Evolutionary conservation across 2,888 invertebrate genomes (phyloP), one percentile per base, ranked within the genome.

Genomic region (Patella pellucida): DNA sequence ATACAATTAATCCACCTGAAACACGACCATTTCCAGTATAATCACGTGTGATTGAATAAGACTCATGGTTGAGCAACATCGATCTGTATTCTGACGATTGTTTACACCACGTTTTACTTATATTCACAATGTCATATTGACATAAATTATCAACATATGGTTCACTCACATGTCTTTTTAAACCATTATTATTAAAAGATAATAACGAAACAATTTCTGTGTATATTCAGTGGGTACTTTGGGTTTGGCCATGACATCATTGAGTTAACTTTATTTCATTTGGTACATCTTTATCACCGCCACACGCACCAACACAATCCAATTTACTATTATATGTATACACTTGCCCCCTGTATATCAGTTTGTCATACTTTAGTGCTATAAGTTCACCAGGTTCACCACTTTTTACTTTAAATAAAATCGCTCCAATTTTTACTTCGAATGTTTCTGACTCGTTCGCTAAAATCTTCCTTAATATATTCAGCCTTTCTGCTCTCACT

Each of bases 21-120:
- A 23, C 12, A 23, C 62, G 3, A 19, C 19, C 62, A 9, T 62
- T 62, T 9, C 62, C 62, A 23, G 19, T 62, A 62, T 62, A 62
- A 3, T 62, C 62, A 23, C 62, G n/a, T 62, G 23, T 23, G 9
- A 62, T 9, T 19, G 62, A 62, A 23, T 23, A 62, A 11, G 62
- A 62, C 23, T 62, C 19, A 19, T 62, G 15, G 16, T 12, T 19
- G 19, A 19, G 56, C 11, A 62, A 62, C 41, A 41, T 41, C 41
- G 41, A 2, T 41, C 41, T 41, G 41, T 41, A 41, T 14, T 62
- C 56, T 19, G 56, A 62, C 19, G 16, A n/a, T 19, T 19, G 16
- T 62, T 23, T 62, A 62, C 62, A 62, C 62, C 62, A 62, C n/a
- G 62, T 62, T 19, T 62, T 7, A 62, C 62, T 62, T 62, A 62